Evolutionary conservation across 2,797 vertebrate genomes (phyloP).

Genomic region (Catharus ustulatus): DNA sequence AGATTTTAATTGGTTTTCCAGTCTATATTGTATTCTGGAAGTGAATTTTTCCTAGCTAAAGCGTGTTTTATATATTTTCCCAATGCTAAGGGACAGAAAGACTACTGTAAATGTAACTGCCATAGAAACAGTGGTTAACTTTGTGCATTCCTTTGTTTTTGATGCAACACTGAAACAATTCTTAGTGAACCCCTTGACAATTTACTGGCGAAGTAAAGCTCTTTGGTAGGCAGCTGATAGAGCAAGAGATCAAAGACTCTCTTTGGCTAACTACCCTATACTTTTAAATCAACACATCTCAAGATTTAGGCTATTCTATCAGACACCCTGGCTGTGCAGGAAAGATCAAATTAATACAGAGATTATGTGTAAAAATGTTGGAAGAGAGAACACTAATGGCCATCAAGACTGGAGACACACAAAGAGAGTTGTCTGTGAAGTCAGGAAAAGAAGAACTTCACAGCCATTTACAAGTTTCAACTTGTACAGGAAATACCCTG

Average conservation of each 20-base stretch:
- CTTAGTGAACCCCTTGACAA: neutral
- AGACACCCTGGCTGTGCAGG: neutral
- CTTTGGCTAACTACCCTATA: neutral
- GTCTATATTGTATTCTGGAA: neutral
- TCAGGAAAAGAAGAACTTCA: neutral
- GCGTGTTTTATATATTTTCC: neutral
- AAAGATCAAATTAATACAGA: neutral
- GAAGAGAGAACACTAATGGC: neutral
- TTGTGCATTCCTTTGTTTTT: neutral
- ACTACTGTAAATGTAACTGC: neutral
- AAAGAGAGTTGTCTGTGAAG: neutral
- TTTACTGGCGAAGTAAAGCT: neutral
- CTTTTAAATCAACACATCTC: neutral
- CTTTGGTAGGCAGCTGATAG: neutral
- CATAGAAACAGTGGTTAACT: neutral
- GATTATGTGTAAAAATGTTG: neutral
- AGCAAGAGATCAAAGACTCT: neutral
- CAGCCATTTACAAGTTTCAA: neutral
- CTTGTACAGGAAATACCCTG: neutral
- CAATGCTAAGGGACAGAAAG: neutral
- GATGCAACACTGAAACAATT: neutral
- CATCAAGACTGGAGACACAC: neutral
- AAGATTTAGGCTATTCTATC: neutral
- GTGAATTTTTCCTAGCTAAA: neutral
- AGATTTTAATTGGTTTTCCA: neutral